Conservation (phyloP, 2,797 vertebrate genomes). For the Pogonophryne albipinna region DNA sequence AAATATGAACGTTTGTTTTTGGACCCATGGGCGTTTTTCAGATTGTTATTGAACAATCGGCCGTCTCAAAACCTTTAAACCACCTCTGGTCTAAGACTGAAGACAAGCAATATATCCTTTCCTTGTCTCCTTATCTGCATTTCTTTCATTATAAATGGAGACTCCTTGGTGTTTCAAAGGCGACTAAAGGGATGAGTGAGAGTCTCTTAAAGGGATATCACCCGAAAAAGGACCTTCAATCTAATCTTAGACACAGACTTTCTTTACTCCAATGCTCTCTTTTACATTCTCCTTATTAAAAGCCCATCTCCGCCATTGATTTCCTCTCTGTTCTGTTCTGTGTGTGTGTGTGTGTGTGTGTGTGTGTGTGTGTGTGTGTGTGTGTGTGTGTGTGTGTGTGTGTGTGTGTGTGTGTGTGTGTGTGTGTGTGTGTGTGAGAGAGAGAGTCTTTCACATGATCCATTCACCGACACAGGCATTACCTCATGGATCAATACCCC, state of each 20-base stretch:
- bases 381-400: slow-evolving; percentile 2
- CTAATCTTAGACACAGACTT: neutral
- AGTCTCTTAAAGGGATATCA: neutral
- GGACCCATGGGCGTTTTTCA: too few relatives aligned
- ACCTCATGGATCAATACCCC: slow-evolving; percentile 80
- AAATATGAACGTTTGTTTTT: too few relatives aligned
- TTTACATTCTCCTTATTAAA: slow-evolving; percentile 17
- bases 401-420: too few relatives aligned
- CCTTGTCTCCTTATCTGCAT: too few relatives aligned
- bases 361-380: too few relatives aligned
- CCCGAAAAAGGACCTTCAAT: neutral
- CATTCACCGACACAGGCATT: slow-evolving; percentile 59
- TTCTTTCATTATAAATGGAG: too few relatives aligned
- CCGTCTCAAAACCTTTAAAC: too few relatives aligned
- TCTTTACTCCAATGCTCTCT: neutral
- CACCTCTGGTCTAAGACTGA: too few relatives aligned
- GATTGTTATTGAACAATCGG: too few relatives aligned
- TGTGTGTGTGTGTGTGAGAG: too few relatives aligned
- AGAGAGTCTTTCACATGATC: too few relatives aligned
- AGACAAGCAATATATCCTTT: too few relatives aligned
- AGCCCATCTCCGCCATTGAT: neutral
- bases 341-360: slow-evolving; percentile 3
- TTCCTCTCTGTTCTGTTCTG: neutral
- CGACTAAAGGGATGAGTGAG: neutral
- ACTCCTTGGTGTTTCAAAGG: neutral